These are phyloP conservation scores for Grapholita molesta DNA, from an alignment of 1,140 invertebrate genomes.

Conservation along the genomic window DNA sequence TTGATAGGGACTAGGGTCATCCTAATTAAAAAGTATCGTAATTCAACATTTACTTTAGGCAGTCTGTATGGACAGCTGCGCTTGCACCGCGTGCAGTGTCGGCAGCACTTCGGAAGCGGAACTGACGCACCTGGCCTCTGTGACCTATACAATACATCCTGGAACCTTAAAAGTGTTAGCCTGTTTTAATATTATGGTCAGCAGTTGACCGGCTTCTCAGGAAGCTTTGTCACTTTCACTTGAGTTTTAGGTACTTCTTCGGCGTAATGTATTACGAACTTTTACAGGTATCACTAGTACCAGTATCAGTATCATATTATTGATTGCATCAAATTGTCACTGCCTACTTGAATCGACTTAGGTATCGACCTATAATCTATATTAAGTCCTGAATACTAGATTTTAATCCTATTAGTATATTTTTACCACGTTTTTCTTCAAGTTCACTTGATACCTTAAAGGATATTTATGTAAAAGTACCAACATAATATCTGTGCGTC, in stretches of 20 bases:
- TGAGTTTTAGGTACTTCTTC: conserved; percentile 8
- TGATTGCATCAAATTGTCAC: too few species aligned
- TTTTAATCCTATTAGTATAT: too few species aligned
- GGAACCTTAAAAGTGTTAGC: conserved; percentile 62
- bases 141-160: conserved; percentile 56
- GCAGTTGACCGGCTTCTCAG: conserved; percentile 28
- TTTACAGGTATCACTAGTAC: background rate
- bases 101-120: conserved; percentile 52
- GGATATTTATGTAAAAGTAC: too few species aligned
- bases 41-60: background rate
- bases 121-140: conserved; percentile 55
- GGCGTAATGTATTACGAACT: background rate
- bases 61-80: conserved; percentile 8
- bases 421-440: too few species aligned
- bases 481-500: too few species aligned
- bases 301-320: too few species aligned
- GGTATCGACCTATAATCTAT: too few species aligned
- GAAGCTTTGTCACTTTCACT: conserved; percentile 19
- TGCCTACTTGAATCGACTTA: too few species aligned
- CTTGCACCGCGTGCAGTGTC: background rate
- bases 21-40: background rate
- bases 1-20: too few species aligned
- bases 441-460: too few species aligned
- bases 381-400: too few species aligned
- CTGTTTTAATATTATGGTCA: conserved; percentile 17